A percentile compares a stretch with the other conserved stretches of the same genome.
phyloP scores from a whole-genome alignment of 1,140 invertebrate species.

The Brachionus plicatilis region DNA sequence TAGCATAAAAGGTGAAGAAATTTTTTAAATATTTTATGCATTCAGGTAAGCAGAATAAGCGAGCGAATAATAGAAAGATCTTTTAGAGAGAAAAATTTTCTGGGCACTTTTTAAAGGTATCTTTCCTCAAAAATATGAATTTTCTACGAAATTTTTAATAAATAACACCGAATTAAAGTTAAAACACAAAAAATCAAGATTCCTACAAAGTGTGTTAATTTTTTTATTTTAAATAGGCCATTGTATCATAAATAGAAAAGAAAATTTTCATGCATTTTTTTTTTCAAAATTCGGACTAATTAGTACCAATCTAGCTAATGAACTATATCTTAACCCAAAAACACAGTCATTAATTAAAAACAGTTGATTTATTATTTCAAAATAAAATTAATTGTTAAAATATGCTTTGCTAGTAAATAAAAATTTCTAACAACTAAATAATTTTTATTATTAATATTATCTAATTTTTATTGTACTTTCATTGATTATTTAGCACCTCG shows the following conservation, averaged over 20 bases:
- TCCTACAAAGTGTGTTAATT: neutral
- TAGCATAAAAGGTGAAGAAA: neutral
- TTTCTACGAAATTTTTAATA: neutral
- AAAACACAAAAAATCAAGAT: neutral
- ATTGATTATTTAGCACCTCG: neutral
- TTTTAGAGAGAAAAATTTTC: neutral
- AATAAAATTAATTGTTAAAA: slow-evolving; percentile 3
- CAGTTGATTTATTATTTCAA: slow-evolving; percentile 6
- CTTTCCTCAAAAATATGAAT: neutral
- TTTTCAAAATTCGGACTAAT: neutral
- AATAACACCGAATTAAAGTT: neutral
- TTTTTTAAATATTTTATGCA: slow-evolving; percentile 17
- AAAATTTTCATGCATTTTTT: neutral
- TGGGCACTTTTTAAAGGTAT: neutral
- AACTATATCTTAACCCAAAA: neutral
- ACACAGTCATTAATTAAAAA: slow-evolving; percentile 1
- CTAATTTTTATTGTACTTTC: neutral
- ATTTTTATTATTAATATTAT: neutral
- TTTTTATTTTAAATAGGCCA: slow-evolving; percentile 18
- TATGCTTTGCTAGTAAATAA: neutral
- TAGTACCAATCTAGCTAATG: neutral
- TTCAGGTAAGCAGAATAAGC: slow-evolving; percentile 4
- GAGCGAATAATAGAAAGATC: neutral
- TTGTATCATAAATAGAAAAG: neutral
- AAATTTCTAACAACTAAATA: neutral